Evolutionary conservation across 2,113 vertebrate species (phyloP), one percentile per base, ranked within the genome.

Genomic region (Tenebrosternarchus preto): DNA sequence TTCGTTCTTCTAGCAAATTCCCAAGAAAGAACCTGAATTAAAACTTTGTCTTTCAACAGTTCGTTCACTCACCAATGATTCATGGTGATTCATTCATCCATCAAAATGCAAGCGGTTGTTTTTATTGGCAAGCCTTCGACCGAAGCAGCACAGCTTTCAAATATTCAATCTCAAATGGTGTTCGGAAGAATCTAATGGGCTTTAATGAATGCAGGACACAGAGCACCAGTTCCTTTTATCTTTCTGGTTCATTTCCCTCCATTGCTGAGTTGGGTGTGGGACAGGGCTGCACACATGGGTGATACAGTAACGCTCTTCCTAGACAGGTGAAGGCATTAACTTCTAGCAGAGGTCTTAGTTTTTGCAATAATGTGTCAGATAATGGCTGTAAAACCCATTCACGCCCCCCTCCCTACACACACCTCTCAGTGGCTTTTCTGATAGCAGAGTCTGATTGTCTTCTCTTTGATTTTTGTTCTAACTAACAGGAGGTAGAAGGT

Each of bases 251-350:
- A 24, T 78, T 78, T 64, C 64, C 55, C 25, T 33, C 46, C 15
- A 59, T 67, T 53, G 29, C 29, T 15, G 43, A 31, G 61, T 63
- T 36, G 67, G 53, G 78, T 50, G 8, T 67, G 19, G 64, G 55
- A 73, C 64, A 31, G 55, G 46, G 50, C 78, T 74, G 57, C 20
- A 78, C 83, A 81, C 36, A 29, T 77, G 39, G 69, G 74, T 68
- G 78, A 77, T 73, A 80, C 69, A 64, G 43, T 73, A 73, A 66
- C 59, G 31, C 82, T 68, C 36, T 29, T 19, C n/a, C 72, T 83
- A 80, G 83, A 78, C 83, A 78, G 74, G 79, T 84, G 76, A 75
- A 77, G 29, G 61, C 72, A 73, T 64, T 63, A 81, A 72, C 56
- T 29, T 80, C 29, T 77, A 69, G 33, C 27, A 72, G 57, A 22